Percentiles rank a stretch among this genome's conserved stretches.
Conservation (phyloP, 2,113 vertebrate species). For the Naja naja region DNA sequence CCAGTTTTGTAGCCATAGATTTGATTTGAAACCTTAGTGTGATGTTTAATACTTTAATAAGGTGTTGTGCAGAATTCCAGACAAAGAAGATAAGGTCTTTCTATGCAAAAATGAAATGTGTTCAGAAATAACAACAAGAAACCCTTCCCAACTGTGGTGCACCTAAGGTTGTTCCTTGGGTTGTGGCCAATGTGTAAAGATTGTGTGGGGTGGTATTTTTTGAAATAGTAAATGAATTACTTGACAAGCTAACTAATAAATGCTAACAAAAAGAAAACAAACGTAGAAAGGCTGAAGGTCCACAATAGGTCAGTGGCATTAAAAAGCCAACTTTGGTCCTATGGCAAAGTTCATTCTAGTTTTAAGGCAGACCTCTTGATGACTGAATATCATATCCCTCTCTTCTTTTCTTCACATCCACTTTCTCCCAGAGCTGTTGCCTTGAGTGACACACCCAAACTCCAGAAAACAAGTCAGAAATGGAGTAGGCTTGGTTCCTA, state of each 20-base stretch:
- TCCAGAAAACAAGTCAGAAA: neutral
- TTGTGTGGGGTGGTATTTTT: neutral
- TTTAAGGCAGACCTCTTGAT: neutral
- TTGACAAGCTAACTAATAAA: neutral
- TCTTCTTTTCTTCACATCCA: neutral
- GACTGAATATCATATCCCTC: neutral
- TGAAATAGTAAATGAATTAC: neutral
- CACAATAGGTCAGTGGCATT: neutral
- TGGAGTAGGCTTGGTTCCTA: neutral
- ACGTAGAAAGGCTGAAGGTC: neutral
- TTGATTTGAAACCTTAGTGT: neutral
- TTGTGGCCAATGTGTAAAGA: neutral
- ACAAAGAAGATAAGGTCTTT: neutral
- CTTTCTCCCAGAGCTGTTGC: neutral
- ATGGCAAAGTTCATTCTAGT: neutral
- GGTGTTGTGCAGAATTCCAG: neutral
- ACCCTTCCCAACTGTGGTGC: neutral
- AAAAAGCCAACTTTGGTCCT: neutral
- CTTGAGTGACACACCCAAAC: neutral
- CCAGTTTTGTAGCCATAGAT: neutral
- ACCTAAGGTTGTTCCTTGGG: neutral
- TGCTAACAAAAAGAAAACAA: neutral
- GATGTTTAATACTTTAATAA: neutral
- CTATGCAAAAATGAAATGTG: neutral
- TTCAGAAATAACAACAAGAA: neutral